Conservation (phyloP, 2,113 vertebrate genomes). For the Cheirogaleus medius region DNA sequence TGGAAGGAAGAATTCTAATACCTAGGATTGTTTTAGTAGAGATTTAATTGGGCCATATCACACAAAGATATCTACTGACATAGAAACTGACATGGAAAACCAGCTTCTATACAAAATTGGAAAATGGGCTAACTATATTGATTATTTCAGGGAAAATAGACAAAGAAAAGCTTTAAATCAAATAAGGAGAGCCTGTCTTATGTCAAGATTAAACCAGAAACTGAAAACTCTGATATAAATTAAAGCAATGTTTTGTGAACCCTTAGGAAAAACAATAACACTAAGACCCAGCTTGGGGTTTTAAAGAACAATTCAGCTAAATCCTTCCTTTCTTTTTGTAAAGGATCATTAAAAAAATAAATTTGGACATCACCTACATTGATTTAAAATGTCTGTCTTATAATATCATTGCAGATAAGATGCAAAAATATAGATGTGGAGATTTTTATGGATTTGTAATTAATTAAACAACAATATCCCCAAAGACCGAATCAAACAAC, state of each 20-base stretch:
- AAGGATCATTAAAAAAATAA: constrained; percentile 28
- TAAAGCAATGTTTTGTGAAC: constrained; percentile 56
- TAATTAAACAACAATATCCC: not conserved
- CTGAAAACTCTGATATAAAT: constrained; percentile 59
- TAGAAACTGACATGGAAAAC: constrained; percentile 65
- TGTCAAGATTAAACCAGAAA: constrained; percentile 62
- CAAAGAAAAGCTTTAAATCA: constrained; percentile 59
- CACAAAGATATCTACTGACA: constrained; percentile 41
- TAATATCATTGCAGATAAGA: not conserved
- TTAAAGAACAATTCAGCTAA: constrained; percentile 42
- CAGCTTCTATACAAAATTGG: constrained; percentile 51
- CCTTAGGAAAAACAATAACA: constrained; percentile 23
- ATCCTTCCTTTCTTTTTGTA: not conserved
- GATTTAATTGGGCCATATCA: constrained; percentile 48
- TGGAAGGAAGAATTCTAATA: not conserved
- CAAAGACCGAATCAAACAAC: constrained; percentile 38
- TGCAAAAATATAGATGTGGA: not conserved
- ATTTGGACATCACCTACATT: not conserved
- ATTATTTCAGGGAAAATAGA: constrained; percentile 59
- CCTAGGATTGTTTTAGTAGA: constrained; percentile 17
- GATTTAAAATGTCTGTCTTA: not conserved
- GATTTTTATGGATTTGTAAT: constrained; percentile 43
- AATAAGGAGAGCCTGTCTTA: constrained; percentile 66
- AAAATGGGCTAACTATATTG: constrained; percentile 67
- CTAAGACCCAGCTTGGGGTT: not conserved